Evolutionary conservation across 1,140 invertebrate genomes (phyloP), one percentile per base, ranked within the genome.

Genomic region (Stegodyphus dumicola): DNA sequence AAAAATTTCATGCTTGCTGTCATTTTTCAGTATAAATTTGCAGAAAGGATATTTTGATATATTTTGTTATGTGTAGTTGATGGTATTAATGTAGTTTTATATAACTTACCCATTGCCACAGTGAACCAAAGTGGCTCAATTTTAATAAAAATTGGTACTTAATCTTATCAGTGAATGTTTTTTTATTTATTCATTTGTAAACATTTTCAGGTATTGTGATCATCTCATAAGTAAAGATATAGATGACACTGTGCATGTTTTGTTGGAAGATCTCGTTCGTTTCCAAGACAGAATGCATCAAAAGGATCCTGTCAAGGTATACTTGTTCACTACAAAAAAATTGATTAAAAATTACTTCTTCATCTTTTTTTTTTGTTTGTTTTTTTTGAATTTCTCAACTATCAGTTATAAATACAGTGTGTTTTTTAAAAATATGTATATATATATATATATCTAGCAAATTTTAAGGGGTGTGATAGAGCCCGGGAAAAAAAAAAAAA

Each of bases 241-340:
- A 74, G 91, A 92, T 87, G 87, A 88, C 49, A 88, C 89, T 86
- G 90, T 90, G 69, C 89, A 88, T 7, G 54, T 79, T 7, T 89
- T 94, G 10, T 83, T 94, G 5, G 90, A 91, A 80, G 92, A 93
- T 86, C 89, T 94, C 13, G 90, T 93, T 78, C 89, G 91, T 7
- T 94, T 93, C 87, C 93, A 94, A 88, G 93, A 93, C 77, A 90
- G 92, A 9, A 90, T 93, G 33, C 93, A 92, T 88, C 90, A 92
- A 60, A 92, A 92, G 80, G 93, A 94, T 87, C 92, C 92, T 52
- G 90, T 92, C 2, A 94, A 93, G 89, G 93, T 92, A 60, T 7
- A 75, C 5, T 71, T 77, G 6, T 77, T 52, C 7, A 70, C 65
- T 11, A 65, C 10, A 18, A 70, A 48, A 67, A 56, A 77, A 3